These are phyloP conservation scores for Harpagoxenus sublaevis DNA, from an alignment of 2,888 invertebrate species.

Conservation along the genomic window DNA sequence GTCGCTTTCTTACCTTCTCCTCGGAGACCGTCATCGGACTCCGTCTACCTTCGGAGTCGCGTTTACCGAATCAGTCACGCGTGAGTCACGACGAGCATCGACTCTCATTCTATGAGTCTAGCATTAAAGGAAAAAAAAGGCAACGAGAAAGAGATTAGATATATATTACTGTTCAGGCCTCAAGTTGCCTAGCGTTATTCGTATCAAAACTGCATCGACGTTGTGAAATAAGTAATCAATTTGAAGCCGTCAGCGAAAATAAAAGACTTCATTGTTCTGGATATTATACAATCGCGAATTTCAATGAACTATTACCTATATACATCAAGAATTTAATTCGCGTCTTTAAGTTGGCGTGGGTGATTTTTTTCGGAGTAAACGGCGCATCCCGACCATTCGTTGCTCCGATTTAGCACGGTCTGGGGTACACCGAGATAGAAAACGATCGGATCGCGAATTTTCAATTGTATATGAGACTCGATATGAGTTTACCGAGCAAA, in stretches of 20 bases:
- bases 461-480: constrained; percentile 7
- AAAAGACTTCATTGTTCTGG: neutral
- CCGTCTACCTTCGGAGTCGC: constrained; percentile 54
- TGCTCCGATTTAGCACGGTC: constrained; percentile 23
- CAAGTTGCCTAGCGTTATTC: neutral
- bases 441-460: neutral
- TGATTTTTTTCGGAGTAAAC: neutral
- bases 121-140: constrained; percentile 4
- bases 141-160: constrained; percentile 21
- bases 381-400: neutral
- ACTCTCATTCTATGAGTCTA: constrained; percentile 61
- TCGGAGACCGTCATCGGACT: constrained; percentile 38
- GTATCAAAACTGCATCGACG: neutral
- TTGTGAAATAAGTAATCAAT: neutral
- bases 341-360: neutral
- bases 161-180: neutral
- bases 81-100: constrained; percentile 76
- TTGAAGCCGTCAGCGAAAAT: neutral
- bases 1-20: constrained; percentile 59
- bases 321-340: neutral
- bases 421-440: constrained; percentile 17
- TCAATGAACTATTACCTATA: neutral
- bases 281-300: neutral
- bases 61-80: constrained; percentile 78
- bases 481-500: constrained; percentile 15